Conservation (phyloP, 2,797 vertebrate species). For the Chelonia mydas region DNA sequence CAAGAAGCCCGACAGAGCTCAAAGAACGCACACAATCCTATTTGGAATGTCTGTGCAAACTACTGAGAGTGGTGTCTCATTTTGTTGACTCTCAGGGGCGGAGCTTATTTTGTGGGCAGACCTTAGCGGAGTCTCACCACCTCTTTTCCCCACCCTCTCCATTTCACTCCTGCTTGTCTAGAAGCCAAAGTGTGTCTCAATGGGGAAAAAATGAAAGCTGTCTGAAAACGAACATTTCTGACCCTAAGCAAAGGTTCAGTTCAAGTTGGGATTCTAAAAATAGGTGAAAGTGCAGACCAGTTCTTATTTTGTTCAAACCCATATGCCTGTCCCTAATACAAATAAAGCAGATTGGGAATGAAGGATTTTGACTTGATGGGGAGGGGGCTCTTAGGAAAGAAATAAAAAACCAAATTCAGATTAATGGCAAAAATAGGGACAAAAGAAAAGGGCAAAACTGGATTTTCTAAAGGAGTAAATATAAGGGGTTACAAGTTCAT, state of each 20-base stretch:
- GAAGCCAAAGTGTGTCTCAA: not conserved
- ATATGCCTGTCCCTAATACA: not conserved
- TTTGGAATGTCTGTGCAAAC: too few species aligned
- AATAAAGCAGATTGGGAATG: not conserved
- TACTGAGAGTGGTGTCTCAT: too few species aligned
- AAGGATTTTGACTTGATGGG: not conserved
- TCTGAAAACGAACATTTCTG: not conserved
- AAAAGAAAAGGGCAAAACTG: not conserved
- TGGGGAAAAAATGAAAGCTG: not conserved
- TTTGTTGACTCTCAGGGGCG: not conserved
- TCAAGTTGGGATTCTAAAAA: not conserved
- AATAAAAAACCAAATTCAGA: not conserved
- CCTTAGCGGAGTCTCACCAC: not conserved
- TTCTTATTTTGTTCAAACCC: not conserved
- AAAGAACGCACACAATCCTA: not conserved
- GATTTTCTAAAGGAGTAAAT: not conserved
- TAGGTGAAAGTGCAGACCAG: not conserved
- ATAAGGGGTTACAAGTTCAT: not conserved
- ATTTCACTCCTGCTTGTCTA: not conserved
- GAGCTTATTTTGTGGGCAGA: not conserved
- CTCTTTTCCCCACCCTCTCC: not conserved
- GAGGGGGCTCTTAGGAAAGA: fast-evolving
- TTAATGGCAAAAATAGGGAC: not conserved
- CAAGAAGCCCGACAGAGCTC: not conserved
- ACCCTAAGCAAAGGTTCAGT: not conserved